Evolutionary conservation across 2,797 vertebrate species (phyloP), one percentile per base, ranked within the genome.

Genomic region (Gymnoscopelus microlampas): DNA sequence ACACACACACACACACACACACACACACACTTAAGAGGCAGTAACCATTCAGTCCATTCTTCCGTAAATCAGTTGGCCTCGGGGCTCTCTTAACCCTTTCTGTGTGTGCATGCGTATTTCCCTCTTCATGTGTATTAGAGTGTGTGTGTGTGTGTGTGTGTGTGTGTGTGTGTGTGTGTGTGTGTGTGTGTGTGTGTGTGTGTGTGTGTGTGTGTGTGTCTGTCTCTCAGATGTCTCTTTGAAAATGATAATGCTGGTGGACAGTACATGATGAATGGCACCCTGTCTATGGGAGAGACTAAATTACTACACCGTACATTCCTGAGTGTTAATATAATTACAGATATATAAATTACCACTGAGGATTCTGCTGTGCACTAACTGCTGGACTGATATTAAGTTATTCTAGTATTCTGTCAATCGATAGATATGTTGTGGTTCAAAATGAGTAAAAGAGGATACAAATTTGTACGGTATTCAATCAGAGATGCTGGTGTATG

Each of bases 51-150:
- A 87, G 81, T 65, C 87, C 77, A 87, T 90, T 88, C 88, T 91
- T 89, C 88, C 88, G 89, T 88, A 90, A 92, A 92, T 89, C 89
- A 90, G 89, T 90, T 92, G 89, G 91, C 91, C 91, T 90, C 81
- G 26, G 90, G 91, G 91, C 91, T 91, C 89, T 91, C 85, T 92
- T 92, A 91, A 92, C 91, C 91, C 91, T 87, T 80, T 58, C 35
- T 64, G 53, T 39, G 13, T 55, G 14, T 49, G 24, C 86, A 83
- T 85, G 80, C 83, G 48, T 32, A 26, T 62, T 62, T 62, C 60
- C 48, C 48, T 64, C 19, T 54, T 15, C 32, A 19, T 65, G 35
- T 39, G 35, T 39, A 8, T 39, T 7, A 6, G 35, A 6, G 39
- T 44, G 39, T 44, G 39, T 44, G 26, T 29, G 5, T 29, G 26